phyloP scores from a whole-genome alignment of 2,797 vertebrate genomes.

The Basileuterus tristriatus region DNA sequence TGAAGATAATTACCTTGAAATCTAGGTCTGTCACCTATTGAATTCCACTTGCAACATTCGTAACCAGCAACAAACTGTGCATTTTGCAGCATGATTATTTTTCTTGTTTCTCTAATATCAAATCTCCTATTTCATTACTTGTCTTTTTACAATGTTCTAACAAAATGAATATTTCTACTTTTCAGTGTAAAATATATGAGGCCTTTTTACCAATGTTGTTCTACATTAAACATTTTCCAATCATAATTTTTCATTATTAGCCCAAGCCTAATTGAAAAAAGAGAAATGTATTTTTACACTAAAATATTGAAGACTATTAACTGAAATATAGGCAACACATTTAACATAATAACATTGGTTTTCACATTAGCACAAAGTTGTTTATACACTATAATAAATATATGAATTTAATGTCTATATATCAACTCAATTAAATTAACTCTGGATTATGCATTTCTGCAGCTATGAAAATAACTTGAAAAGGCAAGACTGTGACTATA shows the following conservation, averaged over 20 bases:
- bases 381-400: neutral
- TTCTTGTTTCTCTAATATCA: neutral
- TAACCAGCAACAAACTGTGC: neutral
- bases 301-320: neutral
- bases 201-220: neutral
- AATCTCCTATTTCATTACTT: neutral
- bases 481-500: neutral
- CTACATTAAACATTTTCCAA: neutral
- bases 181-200: neutral
- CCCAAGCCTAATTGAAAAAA: neutral
- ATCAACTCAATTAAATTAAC: neutral
- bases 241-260: neutral
- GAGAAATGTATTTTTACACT: neutral
- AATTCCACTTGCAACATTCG: neutral
- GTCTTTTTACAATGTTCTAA: neutral
- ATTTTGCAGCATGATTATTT: neutral
- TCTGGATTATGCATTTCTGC: neutral
- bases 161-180: neutral
- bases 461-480: neutral
- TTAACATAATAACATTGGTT: neutral
- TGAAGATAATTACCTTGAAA: neutral
- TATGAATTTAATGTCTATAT: neutral
- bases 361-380: neutral
- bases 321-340: neutral
- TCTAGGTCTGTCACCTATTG: neutral